Percentiles rank a stretch among this genome's conserved stretches.
phyloP scores from a whole-genome alignment of 2,113 vertebrate genomes.

The Elachura formosa region DNA sequence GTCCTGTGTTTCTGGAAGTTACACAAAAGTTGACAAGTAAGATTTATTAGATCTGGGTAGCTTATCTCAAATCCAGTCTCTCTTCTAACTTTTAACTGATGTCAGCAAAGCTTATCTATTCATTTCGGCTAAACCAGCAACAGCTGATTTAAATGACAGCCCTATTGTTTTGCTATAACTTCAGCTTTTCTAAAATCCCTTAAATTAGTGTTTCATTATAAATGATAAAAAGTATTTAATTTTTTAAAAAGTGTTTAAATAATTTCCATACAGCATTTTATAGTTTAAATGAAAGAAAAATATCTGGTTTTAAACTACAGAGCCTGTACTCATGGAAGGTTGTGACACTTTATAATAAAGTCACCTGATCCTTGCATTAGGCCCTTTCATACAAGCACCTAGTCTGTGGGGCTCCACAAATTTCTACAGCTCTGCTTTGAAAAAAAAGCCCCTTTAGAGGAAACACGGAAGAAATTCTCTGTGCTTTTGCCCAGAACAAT shows the following conservation, averaged over 20 bases:
- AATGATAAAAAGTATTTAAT: background rate
- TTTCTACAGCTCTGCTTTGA: background rate
- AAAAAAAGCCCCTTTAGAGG: background rate
- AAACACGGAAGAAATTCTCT: background rate
- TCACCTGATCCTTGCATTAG: background rate
- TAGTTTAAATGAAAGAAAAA: background rate
- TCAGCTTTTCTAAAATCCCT: no score
- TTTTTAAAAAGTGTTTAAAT: background rate
- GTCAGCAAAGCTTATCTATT: no score
- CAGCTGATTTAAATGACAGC: no score
- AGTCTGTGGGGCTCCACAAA: background rate
- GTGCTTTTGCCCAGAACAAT: background rate
- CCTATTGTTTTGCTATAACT: no score
- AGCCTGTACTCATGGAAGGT: background rate
- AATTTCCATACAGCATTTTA: background rate
- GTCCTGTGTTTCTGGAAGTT: no score
- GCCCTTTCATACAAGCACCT: background rate
- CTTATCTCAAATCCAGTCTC: no score
- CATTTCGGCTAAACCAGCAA: no score
- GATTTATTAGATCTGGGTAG: no score
- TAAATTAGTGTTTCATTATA: no score
- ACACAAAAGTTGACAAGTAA: no score
- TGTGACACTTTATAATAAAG: background rate
- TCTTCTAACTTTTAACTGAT: no score
- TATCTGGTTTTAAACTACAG: background rate